Conservation (phyloP, 2,797 vertebrate genomes). For the Coendou prehensilis region DNA sequence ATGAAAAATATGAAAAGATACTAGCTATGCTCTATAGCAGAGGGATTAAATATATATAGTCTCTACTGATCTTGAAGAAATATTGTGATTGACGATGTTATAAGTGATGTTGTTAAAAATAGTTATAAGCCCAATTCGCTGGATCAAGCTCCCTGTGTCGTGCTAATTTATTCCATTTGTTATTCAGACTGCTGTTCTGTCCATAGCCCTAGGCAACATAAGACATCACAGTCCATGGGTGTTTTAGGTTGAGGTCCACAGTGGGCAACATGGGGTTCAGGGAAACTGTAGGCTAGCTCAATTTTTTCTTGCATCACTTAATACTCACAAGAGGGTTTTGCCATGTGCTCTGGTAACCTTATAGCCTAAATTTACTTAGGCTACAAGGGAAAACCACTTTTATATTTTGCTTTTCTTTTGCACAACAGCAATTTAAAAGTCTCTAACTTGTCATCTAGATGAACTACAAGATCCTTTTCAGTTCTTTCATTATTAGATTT, state of each 20-base stretch:
- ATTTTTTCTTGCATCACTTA: neutral
- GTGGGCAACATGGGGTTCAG: neutral
- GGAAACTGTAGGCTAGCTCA: constrained; percentile 8
- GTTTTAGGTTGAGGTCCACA: constrained; percentile 16
- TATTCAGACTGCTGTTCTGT: constrained; percentile 20
- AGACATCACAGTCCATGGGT: neutral
- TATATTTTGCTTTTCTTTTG: constrained; percentile 46
- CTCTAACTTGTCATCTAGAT: constrained; percentile 32
- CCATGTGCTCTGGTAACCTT: neutral
- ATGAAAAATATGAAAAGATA: constrained; percentile 38
- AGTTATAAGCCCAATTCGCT: neutral
- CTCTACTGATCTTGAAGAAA: constrained; percentile 35
- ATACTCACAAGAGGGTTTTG: constrained; percentile 30
- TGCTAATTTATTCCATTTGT: neutral
- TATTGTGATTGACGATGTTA: neutral
- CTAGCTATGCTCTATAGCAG: neutral
- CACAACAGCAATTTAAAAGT: constrained; percentile 47
- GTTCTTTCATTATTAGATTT: constrained; percentile 47
- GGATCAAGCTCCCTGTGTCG: constrained; percentile 19
- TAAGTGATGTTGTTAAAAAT: constrained; percentile 59
- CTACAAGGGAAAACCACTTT: neutral
- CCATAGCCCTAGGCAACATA: neutral
- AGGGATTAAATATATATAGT: neutral
- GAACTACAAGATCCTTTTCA: constrained; percentile 4
- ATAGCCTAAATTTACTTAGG: neutral